These are phyloP conservation scores for Hirtodrosophila histrioides DNA, from an alignment of 2,888 invertebrate species.

Conservation along the genomic window DNA sequence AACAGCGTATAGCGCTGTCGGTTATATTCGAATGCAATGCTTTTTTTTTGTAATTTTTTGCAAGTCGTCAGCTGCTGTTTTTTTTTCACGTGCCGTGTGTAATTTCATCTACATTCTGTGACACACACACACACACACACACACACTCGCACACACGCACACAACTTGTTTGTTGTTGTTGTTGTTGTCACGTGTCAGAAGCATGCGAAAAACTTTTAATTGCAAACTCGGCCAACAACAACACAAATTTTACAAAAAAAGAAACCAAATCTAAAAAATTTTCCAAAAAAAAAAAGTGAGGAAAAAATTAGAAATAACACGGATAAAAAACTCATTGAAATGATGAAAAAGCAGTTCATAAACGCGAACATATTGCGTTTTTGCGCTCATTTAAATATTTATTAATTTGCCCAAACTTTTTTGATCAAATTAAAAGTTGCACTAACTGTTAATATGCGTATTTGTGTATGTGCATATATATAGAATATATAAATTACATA, in stretches of 20 bases:
- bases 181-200: conserved; percentile 59
- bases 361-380: conserved; percentile 15
- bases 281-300: conserved; percentile 7
- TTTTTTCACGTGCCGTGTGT: conserved; percentile 45
- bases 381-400: conserved; percentile 51
- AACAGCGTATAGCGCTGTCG: conserved; percentile 1
- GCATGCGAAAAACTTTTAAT: conserved; percentile 62
- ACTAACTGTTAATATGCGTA: conserved; percentile 21
- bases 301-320: not conserved
- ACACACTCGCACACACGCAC: conserved; percentile 5
- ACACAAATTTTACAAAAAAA: conserved; percentile 18
- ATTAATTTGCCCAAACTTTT: conserved; percentile 50
- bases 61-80: conserved; percentile 16
- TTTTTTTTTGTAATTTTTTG: conserved; percentile 10
- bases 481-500: conserved; percentile 27
- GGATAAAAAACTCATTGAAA: conserved; percentile 38
- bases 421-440: conserved; percentile 46
- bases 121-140: conserved; percentile 22
- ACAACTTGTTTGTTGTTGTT: conserved; percentile 26
- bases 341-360: conserved; percentile 39
- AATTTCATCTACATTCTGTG: conserved; percentile 44
- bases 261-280: conserved; percentile 13
- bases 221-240: conserved; percentile 55
- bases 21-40: no score
- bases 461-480: not conserved